Evolutionary conservation across 2,113 vertebrate species (phyloP), one percentile per base, ranked within the genome.

Genomic region (Periophthalmus modestus): DNA sequence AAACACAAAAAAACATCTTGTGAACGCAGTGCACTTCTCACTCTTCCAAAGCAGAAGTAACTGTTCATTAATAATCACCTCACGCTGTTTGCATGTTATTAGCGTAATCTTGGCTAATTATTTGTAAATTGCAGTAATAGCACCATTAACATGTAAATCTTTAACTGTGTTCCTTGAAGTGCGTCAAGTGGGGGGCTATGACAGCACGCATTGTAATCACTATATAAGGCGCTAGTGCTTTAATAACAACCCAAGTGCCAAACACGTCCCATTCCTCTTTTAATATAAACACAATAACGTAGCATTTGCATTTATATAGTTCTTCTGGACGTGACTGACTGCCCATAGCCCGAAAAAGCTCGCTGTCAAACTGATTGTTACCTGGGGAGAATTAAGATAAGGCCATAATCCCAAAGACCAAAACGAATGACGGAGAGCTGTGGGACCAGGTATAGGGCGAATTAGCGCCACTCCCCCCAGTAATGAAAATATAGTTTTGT

Each of bases 261-360:
- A 80, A 87, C 72, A 68, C 67, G 18, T 75, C 67, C 82, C 69
- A 70, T 68, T 85, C 84, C 80, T 82, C 71, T 67, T 77, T 91
- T 90, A 91, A 92, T 93, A 90, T 89, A 91, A 94, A 93, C 90
- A 91, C 85, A 92, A 91, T 93, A 92, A 92, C 90, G 75, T 85
- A 87, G 55, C 72, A 94, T 93, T 94, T 92, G 91, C 93, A 94
- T 94, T 91, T 94, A 93, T 93, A 94, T 94, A 85, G 93, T 89
- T 91, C 91, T 87, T 81, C 70, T 73, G 77, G 82, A 88, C 73
- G 69, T 78, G 79, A 84, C 85, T 85, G 80, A 9, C 78, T 80
- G 81, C 87, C 81, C 74, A 66, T 72, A 79, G 78, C 76, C 75
- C 73, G 81, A 87, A 91, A 91, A 85, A 86, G 87, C 88, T 85